A percentile compares a stretch with the other conserved stretches of the same genome.
phyloP scores from a whole-genome alignment of 2,888 invertebrate species.

The Netelia virgata region DNA sequence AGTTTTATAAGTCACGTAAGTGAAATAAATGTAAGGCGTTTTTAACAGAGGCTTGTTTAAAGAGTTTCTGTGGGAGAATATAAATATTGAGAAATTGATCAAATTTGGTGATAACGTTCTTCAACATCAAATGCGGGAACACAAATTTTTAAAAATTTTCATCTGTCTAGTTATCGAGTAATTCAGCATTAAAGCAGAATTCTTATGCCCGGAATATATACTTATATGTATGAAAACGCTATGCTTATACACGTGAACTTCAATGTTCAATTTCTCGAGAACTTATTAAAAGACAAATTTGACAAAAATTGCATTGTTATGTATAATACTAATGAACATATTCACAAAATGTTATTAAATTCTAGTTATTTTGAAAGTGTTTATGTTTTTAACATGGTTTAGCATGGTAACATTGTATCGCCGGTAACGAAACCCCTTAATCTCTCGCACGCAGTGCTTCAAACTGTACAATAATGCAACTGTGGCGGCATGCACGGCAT shows the following conservation, averaged over 20 bases:
- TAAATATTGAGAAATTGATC: slow-evolving; percentile 17
- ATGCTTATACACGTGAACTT: neutral
- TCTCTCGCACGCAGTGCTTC: too few relatives aligned
- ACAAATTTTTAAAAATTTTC: neutral
- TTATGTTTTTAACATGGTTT: neutral
- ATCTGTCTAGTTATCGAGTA: slow-evolving; percentile 19
- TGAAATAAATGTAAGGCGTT: slow-evolving; percentile 42
- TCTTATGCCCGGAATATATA: slow-evolving; percentile 9
- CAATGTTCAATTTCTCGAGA: neutral
- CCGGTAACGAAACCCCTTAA: neutral
- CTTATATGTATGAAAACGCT: neutral
- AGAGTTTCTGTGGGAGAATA: slow-evolving; percentile 19
- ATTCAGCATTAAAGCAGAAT: slow-evolving; percentile 1
- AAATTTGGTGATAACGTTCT: slow-evolving; percentile 27
- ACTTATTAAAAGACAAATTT: neutral
- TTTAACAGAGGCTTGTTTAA: slow-evolving; percentile 45
- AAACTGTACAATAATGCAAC: too few relatives aligned
- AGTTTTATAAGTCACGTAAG: slow-evolving; percentile 37
- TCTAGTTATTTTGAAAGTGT: neutral
- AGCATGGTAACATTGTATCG: slow-evolving; percentile 3
- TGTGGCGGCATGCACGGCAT: too few relatives aligned
- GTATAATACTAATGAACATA: neutral
- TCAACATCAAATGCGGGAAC: slow-evolving; percentile 11
- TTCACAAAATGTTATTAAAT: neutral
- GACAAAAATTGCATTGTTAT: neutral